Conservation (phyloP, 2,888 invertebrate species). For the Parapristionchus giblindavisi region DNA sequence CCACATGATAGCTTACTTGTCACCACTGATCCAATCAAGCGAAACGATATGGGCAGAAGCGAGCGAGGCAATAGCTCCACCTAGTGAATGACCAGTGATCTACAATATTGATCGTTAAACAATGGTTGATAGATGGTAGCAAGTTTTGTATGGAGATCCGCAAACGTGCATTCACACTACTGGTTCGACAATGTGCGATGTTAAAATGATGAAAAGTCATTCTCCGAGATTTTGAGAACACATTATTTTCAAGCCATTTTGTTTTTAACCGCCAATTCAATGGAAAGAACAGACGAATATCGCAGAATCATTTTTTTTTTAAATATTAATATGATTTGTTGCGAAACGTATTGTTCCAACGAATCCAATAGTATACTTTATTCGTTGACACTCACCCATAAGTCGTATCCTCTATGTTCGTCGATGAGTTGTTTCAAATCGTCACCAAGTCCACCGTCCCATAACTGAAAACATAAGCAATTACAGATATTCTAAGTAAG, state of each 20-base stretch:
- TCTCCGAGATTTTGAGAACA: too few species aligned
- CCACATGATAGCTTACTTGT: not conserved
- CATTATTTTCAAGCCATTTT: too few species aligned
- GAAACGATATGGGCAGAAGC: slow-evolving; percentile 52
- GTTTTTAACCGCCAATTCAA: too few species aligned
- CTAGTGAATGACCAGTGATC: slow-evolving; percentile 58
- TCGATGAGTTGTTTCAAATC: slow-evolving; percentile 49
- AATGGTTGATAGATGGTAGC: too few species aligned
- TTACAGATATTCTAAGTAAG: not conserved
- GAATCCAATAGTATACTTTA: too few species aligned
- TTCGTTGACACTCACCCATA: slow-evolving; percentile 48
- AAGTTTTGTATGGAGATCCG: too few species aligned
- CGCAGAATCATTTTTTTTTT: not conserved
- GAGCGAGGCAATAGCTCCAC: slow-evolving; percentile 56
- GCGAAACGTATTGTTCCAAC: not conserved
- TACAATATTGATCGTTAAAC: slow-evolving; percentile 3
- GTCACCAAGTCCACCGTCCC: slow-evolving; percentile 58
- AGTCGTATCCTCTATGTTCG: slow-evolving; percentile 52
- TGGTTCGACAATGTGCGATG: too few species aligned
- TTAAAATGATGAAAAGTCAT: too few species aligned
- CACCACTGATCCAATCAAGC: not conserved
- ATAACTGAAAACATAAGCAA: slow-evolving; percentile 40
- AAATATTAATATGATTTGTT: not conserved
- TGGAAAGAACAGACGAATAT: too few species aligned
- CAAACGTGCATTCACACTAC: too few species aligned